phyloP scores from a whole-genome alignment of 2,797 vertebrate species.

The Hapalemur alaotrensis region DNA sequence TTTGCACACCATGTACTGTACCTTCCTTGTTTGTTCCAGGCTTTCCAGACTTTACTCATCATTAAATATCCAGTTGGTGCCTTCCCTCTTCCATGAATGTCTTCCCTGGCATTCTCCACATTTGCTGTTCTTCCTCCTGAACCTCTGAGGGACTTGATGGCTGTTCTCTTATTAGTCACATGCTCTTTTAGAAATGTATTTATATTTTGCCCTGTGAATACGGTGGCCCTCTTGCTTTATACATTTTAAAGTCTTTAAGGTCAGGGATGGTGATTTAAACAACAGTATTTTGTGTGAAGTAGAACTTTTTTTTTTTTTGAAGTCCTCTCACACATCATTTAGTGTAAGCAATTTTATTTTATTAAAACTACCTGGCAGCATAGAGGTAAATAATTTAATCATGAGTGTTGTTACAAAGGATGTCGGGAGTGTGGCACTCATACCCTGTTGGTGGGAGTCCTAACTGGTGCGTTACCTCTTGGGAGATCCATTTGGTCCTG shows the following conservation, averaged over 20 bases:
- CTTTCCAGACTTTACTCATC: neutral
- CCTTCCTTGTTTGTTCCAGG: neutral
- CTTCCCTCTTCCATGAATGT: neutral
- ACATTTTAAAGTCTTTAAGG: neutral
- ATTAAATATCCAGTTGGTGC: neutral
- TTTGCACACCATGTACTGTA: neutral
- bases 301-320: neutral
- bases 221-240: neutral
- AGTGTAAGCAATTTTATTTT: neutral
- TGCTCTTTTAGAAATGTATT: neutral
- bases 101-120: neutral
- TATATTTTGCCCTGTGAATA: neutral
- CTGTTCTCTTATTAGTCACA: neutral
- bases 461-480: neutral
- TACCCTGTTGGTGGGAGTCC: neutral
- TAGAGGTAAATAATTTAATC: neutral
- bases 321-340: neutral
- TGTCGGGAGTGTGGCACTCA: neutral
- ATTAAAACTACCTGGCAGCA: neutral
- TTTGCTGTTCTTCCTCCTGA: neutral
- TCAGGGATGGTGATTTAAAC: neutral
- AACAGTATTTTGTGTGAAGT: neutral
- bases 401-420: neutral
- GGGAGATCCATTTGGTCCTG: neutral
- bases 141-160: neutral